Evolutionary conservation across 2,113 vertebrate species (phyloP).

Genomic region (Hemibagrus wyckioides): DNA sequence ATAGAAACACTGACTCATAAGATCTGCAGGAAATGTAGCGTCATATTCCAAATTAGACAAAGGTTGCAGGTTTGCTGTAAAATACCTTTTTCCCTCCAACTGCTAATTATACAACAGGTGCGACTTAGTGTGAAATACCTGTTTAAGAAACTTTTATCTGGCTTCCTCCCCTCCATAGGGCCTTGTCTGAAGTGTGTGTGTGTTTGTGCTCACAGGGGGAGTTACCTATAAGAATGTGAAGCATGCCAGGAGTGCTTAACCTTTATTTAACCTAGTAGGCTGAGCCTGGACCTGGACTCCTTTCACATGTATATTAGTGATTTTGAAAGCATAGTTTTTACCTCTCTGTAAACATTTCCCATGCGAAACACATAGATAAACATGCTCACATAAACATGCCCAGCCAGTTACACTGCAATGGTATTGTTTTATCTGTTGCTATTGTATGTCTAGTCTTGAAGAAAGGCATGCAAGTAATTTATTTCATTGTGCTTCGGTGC

Average conservation of each 20-base stretch:
- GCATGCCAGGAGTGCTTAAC: slow-evolving; percentile 55
- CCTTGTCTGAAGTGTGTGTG: not conserved
- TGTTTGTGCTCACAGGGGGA: slow-evolving; percentile 38
- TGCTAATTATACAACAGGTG: not conserved
- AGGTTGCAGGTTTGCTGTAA: not conserved
- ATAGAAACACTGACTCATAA: not conserved
- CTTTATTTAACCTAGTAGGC: slow-evolving; percentile 47
- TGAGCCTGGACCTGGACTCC: not conserved
- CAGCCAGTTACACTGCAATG: not conserved
- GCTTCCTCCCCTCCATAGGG: not conserved
- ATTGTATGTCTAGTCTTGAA: not conserved
- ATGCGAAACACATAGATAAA: not conserved
- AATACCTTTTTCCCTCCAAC: not conserved
- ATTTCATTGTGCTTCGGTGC: not conserved
- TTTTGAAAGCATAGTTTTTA: not conserved
- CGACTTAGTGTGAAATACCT: not conserved
- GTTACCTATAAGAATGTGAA: slow-evolving; percentile 61
- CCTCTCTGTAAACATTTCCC: not conserved
- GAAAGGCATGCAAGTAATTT: not conserved
- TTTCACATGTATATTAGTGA: not conserved
- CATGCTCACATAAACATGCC: not conserved
- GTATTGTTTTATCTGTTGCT: not conserved
- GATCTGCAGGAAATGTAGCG: not conserved
- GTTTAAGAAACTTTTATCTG: not conserved
- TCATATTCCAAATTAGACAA: not conserved